Base-by-base conservation (phyloP, 2,113 vertebrate species). In the Menidia beryllina region DNA sequence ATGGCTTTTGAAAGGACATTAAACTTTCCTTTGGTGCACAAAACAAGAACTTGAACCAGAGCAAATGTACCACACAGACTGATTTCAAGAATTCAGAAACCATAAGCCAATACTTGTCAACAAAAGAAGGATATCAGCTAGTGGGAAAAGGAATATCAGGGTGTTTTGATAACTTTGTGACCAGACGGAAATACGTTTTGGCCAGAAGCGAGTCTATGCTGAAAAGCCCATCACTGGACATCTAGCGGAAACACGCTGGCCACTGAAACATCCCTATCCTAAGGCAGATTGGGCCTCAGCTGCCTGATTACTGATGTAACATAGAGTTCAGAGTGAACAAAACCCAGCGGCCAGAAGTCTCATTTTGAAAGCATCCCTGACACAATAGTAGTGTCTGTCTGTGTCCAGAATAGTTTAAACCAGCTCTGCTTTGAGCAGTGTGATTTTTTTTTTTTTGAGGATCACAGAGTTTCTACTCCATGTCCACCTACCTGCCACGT, bases 231-330 rank as follows among this genome's bases (percentile, higher is more conserved):
- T 68, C 50, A 56, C 26, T 8, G 39, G 65, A 62, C 26, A 25
- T 51, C 36, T 75, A 72, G 79, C 53, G 69, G 68, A 17, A 21
- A 39, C 59, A 50, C 69, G 50, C 45, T 66, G 76, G 76, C 68
- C 62, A 21, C 61, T 62, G 79, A 85, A 72, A 74, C 58, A 49
- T 72, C 62, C 57, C 45, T 75, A 41, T 75, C 78, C 73, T 72
- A 61, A 72, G 77, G 82, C 62, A 2, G 5, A 25, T n/a, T n/a
- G 75, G 71, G 51, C 64, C 59, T 60, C 57, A 39, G 67, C 75
- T 63, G 49, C 45, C 58, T 48, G 82, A 85, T 67, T 83, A 64
- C 84, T 87, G 84, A 87, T 86, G 83, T 75, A 80, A 86, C 71
- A 65, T 58, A 45, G 60, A 70, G 82, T 82, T 87, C 79, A 83